Evolutionary conservation across 2,797 vertebrate species (phyloP).

Genomic region (Halcyon leucocephala): DNA sequence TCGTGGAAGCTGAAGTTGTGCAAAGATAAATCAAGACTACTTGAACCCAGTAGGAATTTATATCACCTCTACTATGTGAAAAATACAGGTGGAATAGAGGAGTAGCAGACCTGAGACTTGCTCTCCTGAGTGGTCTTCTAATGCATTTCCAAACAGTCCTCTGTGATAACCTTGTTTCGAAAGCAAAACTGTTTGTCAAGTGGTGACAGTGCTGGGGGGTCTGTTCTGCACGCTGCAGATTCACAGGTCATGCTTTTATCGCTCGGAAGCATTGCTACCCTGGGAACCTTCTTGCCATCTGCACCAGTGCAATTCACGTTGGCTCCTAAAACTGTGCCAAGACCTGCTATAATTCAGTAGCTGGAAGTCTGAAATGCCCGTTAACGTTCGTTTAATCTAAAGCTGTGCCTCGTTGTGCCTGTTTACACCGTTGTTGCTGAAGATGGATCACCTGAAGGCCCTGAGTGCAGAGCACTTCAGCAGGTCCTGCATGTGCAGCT

Average conservation of each 20-base stretch:
- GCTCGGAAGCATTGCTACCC: neutral
- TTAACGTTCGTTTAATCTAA: neutral
- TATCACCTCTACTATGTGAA: constrained; percentile 62
- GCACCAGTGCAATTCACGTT: accelerated
- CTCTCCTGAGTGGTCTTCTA: constrained; percentile 41
- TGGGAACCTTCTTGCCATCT: neutral
- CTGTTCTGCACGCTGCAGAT: neutral
- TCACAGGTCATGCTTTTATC: neutral
- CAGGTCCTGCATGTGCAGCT: accelerated
- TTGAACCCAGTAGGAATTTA: neutral
- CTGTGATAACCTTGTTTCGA: constrained; percentile 63
- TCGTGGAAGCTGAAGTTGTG: neutral
- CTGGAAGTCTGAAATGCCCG: neutral
- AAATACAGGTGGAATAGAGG: constrained; percentile 38
- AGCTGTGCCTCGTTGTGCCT: accelerated
- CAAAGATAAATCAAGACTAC: neutral
- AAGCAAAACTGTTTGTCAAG: neutral
- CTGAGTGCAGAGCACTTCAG: accelerated
- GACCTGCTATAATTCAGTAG: neutral
- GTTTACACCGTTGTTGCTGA: no score
- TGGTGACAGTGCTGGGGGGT: accelerated
- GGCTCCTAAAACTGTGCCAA: neutral
- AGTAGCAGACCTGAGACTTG: constrained; percentile 64
- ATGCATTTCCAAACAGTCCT: constrained; percentile 9
- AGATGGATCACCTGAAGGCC: neutral